Conservation (phyloP, 2,113 vertebrate genomes). For the Australoheros scitulus region DNA sequence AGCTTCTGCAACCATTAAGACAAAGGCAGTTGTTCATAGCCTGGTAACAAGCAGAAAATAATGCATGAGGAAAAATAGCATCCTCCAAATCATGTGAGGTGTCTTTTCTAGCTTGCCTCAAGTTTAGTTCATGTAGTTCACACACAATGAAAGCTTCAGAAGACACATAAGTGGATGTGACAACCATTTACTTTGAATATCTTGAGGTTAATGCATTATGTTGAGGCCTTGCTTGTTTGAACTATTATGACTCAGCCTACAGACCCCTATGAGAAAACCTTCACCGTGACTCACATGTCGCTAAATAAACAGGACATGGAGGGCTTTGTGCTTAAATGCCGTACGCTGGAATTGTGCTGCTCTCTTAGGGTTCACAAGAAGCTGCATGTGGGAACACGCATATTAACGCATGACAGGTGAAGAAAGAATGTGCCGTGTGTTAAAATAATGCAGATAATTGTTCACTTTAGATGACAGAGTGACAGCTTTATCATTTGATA, state of each 20-base stretch:
- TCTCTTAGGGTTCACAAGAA: background rate
- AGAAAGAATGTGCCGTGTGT: background rate
- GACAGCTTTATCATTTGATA: constrained; percentile 54
- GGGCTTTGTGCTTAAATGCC: background rate
- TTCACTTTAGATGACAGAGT: constrained; percentile 48
- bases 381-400: background rate
- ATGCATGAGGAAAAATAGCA: background rate
- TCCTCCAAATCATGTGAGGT: background rate
- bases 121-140: background rate
- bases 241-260: constrained; percentile 37
- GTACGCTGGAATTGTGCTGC: background rate
- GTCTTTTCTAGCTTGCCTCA: background rate
- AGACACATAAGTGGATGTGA: constrained; percentile 48
- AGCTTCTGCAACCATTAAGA: constrained; percentile 2
- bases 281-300: constrained; percentile 31
- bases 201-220: constrained; percentile 30
- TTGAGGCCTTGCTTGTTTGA: constrained; percentile 40
- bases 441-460: constrained; percentile 19
- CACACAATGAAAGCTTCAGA: constrained; percentile 27
- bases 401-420: background rate
- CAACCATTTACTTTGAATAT: constrained; percentile 51
- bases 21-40: background rate
- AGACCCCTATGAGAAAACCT: constrained; percentile 22
- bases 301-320: constrained; percentile 34
- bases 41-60: background rate